phyloP scores from a whole-genome alignment of 2,797 vertebrate species.

The Acomys russatus region DNA sequence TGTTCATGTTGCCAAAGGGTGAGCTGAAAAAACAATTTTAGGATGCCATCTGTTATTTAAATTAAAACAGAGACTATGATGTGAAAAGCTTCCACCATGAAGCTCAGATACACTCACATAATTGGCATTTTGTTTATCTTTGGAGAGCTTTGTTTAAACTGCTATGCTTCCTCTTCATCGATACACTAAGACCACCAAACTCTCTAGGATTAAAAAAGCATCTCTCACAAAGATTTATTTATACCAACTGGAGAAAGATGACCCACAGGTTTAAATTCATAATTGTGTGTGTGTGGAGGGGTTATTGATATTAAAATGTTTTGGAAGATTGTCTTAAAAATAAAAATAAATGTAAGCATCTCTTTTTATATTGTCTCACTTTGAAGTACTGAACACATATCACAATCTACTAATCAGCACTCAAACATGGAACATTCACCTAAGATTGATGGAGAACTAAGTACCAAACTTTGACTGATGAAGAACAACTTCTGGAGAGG shows the following conservation, averaged over 20 bases:
- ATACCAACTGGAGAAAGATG: neutral
- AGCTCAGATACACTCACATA: neutral
- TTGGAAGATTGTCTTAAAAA: neutral
- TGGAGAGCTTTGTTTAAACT: neutral
- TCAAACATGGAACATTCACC: neutral
- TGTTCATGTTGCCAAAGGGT: conserved; percentile 53
- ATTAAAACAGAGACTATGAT: conserved; percentile 45
- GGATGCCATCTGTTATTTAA: conserved; percentile 61
- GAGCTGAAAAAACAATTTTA: conserved; percentile 46
- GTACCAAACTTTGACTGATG: neutral
- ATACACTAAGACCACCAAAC: neutral
- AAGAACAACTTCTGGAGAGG: neutral
- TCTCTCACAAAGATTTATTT: neutral
- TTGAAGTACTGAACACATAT: neutral
- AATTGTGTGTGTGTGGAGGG: neutral
- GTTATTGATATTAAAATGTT: neutral
- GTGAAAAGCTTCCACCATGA: neutral
- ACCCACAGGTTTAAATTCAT: neutral
- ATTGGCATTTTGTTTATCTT: conserved; percentile 16
- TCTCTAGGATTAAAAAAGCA: neutral
- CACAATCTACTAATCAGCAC: conserved; percentile 7
- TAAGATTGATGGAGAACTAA: conserved; percentile 30
- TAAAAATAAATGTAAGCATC: neutral
- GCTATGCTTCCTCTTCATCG: neutral
- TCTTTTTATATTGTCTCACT: neutral